Conservation (phyloP, 2,113 vertebrate species). For the Rutilus rutilus region DNA sequence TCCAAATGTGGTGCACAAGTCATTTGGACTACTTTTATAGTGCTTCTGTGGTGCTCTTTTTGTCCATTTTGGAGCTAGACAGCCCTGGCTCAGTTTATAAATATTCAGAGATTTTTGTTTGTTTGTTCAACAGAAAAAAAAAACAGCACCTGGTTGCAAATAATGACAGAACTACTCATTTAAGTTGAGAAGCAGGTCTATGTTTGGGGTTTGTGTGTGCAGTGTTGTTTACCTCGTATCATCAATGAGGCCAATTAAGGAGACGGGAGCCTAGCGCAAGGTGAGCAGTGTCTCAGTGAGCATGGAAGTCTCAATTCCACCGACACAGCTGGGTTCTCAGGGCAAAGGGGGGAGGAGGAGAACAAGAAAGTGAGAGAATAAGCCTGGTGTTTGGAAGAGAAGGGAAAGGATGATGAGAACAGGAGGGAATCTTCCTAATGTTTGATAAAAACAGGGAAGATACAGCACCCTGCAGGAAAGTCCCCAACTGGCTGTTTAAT, state of each 20-base stretch:
- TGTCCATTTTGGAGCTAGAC: neutral
- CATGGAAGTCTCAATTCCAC: constrained; percentile 23
- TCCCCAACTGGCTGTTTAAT: neutral
- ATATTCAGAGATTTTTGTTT: neutral
- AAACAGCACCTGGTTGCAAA: neutral
- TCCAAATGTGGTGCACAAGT: neutral
- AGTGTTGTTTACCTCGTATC: constrained; percentile 36
- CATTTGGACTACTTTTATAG: neutral
- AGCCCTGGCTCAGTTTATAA: neutral
- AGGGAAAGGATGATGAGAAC: neutral
- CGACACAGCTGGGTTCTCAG: neutral
- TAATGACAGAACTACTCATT: constrained; percentile 10
- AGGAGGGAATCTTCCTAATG: constrained; percentile 6
- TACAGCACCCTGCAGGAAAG: neutral
- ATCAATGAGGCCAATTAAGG: constrained; percentile 45
- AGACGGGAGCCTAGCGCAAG: constrained; percentile 20
- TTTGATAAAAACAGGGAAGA: neutral
- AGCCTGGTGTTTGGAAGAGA: neutral
- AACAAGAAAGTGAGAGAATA: neutral
- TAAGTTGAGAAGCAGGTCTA: constrained; percentile 10
- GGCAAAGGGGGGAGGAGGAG: constrained; percentile 5
- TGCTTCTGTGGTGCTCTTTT: neutral
- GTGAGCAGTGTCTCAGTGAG: constrained; percentile 18
- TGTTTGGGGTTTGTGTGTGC: constrained; percentile 22
- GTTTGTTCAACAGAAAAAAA: neutral